A percentile compares a stretch with the other conserved stretches of the same genome.
phyloP scores from a whole-genome alignment of 2,113 vertebrate species.

The Oreotragus oreotragus region DNA sequence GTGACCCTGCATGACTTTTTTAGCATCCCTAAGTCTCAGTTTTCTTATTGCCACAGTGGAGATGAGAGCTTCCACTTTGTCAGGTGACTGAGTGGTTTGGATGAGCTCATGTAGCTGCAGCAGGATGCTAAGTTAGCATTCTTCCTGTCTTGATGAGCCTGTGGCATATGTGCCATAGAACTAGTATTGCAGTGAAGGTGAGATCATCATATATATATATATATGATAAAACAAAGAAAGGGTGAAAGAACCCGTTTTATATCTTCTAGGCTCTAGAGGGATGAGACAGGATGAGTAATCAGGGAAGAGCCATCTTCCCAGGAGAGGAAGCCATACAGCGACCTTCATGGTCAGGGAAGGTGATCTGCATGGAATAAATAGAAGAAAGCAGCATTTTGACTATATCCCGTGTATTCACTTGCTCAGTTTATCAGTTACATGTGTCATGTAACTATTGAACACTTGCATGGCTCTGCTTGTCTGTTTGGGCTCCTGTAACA shows the following conservation, averaged over 20 bases:
- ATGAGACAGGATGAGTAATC: background rate
- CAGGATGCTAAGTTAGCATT: background rate
- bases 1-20: background rate
- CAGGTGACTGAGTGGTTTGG: background rate
- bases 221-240: background rate
- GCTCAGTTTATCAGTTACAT: background rate
- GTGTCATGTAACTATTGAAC: background rate
- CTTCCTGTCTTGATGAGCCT: background rate
- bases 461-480: background rate
- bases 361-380: background rate
- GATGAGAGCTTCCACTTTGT: background rate
- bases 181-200: background rate
- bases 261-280: background rate
- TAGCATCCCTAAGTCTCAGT: background rate
- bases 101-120: background rate
- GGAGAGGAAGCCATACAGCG: background rate
- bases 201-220: background rate
- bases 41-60: background rate
- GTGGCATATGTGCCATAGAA: background rate
- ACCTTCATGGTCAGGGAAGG: background rate
- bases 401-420: background rate
- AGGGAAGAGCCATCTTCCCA: background rate
- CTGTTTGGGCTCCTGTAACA: background rate
- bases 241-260: background rate
- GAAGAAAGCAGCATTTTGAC: background rate